Evolutionary conservation across 2,888 invertebrate species (phyloP), one percentile per base, ranked within the genome.

Genomic region (Coecobrya sp.): DNA sequence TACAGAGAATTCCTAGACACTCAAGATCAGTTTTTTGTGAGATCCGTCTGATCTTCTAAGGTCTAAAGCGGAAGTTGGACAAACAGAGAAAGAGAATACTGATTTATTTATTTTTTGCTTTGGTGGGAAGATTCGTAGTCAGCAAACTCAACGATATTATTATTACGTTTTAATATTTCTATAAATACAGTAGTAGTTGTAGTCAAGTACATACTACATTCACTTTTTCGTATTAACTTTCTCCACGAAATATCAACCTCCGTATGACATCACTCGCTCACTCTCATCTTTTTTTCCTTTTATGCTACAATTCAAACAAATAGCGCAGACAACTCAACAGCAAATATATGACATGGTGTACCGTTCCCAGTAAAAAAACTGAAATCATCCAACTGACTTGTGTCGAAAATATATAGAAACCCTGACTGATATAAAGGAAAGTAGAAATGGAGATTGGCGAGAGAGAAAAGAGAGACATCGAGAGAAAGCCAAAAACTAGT

Each of bases 91-190:
- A n/a, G 1, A 30, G 22, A 25, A 1, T 2, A 65, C 10, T 65
- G 25, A 27, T 22, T 25, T n/a, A n/a, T n/a, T n/a, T n/a, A n/a
- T n/a, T n/a, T n/a, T n/a, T n/a, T n/a, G 22, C 27, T 62, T 22
- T 10, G 5, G 11, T 62, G 25, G 16, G 36, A 30, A 36, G 30
- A 68, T 68, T 68, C 30, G 30, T 30, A 68, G 36, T 30, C 68
- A 68, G 30, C 7, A 7, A 36, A 36, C 30, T 13, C 30, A 30
- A 68, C 2, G 25, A n/a, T 36, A 36, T 30, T 68, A 30, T 30
- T 73, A 73, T 73, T 73, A 22, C 73, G 68, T 73, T 42, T 22
- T 73, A 73, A 73, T 73, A 73, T 73, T 73, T 73, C 42, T 73
- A 45, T 73, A 73, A 73, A 73, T 73, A 45, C 70, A n/a, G n/a